Percentiles rank a stretch among this genome's conserved stretches.
Conservation (phyloP, 2,113 vertebrate genomes). For the Ctenodactylus gundi region DNA sequence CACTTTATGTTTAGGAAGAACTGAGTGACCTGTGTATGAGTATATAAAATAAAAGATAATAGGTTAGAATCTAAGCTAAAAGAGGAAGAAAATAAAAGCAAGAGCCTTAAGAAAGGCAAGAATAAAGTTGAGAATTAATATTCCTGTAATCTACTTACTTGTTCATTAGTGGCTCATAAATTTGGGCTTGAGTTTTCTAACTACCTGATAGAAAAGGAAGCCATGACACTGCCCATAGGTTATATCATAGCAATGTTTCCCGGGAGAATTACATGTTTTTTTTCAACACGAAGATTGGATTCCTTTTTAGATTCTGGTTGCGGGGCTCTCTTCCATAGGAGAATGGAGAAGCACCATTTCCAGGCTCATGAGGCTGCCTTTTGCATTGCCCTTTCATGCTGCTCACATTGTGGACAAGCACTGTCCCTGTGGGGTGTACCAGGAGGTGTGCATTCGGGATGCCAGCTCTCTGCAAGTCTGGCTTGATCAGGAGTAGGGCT, state of each 20-base stretch:
- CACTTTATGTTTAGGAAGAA: not conserved
- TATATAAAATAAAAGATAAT: conserved; percentile 2
- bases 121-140: not conserved
- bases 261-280: not conserved
- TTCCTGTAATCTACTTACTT: not conserved
- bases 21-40: not conserved
- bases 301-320: not conserved
- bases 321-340: not conserved
- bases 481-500: not conserved
- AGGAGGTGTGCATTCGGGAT: not conserved
- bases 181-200: not conserved
- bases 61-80: not conserved
- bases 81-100: not conserved
- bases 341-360: not conserved
- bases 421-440: not conserved
- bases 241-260: not conserved
- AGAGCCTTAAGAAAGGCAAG: not conserved
- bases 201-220: not conserved
- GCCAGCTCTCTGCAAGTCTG: not conserved
- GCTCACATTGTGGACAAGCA: not conserved
- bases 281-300: not conserved
- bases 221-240: not conserved
- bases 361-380: not conserved
- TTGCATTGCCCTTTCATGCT: not conserved
- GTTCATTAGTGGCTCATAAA: not conserved